These are phyloP conservation scores for Leptobrachium leishanense DNA, from an alignment of 2,113 vertebrate genomes.

Conservation along the genomic window DNA sequence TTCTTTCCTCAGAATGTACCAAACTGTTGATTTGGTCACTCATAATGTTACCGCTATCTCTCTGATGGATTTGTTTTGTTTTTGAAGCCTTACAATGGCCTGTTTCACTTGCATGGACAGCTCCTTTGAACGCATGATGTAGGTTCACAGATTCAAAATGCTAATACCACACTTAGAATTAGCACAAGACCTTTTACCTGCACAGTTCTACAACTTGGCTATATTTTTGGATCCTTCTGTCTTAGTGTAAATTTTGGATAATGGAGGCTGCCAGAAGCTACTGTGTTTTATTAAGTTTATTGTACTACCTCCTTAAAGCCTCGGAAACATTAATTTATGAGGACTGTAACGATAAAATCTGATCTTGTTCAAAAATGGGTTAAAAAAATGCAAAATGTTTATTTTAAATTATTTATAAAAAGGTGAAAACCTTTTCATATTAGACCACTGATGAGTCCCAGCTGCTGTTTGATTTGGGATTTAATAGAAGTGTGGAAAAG, in stretches of 20 bases:
- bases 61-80: background rate
- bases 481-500: slow-evolving; percentile 22
- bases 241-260: no score
- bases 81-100: background rate
- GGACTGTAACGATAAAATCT: background rate
- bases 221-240: no score
- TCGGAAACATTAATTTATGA: no score
- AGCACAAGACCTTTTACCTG: background rate
- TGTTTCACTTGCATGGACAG: background rate
- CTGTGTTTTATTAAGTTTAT: no score
- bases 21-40: background rate
- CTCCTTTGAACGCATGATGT: background rate
- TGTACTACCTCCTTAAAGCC: no score
- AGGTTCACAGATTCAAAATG: background rate
- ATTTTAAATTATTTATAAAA: slow-evolving; percentile 23
- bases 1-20: slow-evolving; percentile 1
- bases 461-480: slow-evolving; percentile 11
- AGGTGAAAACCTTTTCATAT: background rate
- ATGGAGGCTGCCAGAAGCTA: no score
- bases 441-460: slow-evolving; percentile 18
- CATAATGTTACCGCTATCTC: background rate
- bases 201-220: background rate
- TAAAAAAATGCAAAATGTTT: background rate
- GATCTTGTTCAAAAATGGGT: background rate
- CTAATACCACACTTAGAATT: background rate